A percentile compares a stretch with the other conserved stretches of the same genome.
Conservation (phyloP, 2,113 vertebrate genomes). For the Narcine bancroftii region DNA sequence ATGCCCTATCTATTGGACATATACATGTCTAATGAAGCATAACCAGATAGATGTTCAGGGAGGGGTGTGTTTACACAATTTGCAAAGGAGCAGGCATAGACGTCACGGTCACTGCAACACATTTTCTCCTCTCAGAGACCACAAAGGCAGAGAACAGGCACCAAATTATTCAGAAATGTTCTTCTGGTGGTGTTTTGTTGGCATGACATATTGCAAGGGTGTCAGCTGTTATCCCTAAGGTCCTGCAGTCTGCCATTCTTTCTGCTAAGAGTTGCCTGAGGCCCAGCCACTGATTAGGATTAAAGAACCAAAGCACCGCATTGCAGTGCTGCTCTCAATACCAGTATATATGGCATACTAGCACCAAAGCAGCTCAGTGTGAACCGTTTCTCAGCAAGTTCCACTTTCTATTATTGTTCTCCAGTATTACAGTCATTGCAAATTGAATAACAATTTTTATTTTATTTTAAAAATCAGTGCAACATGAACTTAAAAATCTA, state of each 20-base stretch:
- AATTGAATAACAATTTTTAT: neutral
- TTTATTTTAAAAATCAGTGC: neutral
- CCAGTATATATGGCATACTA: constrained; percentile 30
- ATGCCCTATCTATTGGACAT: constrained; percentile 14
- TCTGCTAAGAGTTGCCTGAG: neutral
- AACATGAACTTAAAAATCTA: neutral
- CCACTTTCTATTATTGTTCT: neutral
- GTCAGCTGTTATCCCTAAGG: constrained; percentile 35
- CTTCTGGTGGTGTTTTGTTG: neutral
- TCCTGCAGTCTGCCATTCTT: constrained; percentile 21
- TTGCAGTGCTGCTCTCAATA: constrained; percentile 28
- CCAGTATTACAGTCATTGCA: neutral
- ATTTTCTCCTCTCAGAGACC: neutral
- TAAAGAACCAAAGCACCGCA: constrained; percentile 31
- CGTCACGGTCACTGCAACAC: constrained; percentile 5
- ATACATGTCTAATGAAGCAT: neutral
- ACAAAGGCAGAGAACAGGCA: neutral
- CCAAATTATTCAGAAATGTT: constrained; percentile 6
- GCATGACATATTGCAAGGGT: neutral
- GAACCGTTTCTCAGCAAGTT: neutral
- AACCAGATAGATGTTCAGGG: constrained; percentile 15
- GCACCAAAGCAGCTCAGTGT: neutral
- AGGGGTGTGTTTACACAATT: constrained; percentile 15
- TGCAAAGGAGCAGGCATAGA: neutral
- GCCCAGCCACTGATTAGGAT: constrained; percentile 33